These are phyloP conservation scores for Myotis lucifugus DNA, from an alignment of 2,113 vertebrate genomes.

Conservation along the genomic window DNA sequence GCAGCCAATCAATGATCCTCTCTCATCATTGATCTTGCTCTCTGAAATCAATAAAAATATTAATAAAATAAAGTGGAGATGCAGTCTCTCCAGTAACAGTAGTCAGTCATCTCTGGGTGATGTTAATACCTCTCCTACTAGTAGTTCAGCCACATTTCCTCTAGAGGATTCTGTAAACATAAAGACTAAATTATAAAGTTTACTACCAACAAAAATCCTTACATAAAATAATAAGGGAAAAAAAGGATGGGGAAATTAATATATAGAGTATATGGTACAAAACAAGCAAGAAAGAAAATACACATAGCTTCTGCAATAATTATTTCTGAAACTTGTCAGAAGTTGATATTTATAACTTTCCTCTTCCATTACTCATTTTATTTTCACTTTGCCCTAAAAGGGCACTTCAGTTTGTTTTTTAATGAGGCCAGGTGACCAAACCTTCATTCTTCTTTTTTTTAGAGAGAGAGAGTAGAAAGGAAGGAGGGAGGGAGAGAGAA, in stretches of 20 bases:
- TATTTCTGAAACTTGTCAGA: background rate
- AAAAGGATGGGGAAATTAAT: background rate
- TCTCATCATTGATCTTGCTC: no score
- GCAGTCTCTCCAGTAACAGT: background rate
- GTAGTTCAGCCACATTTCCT: background rate
- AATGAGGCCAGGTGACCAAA: background rate
- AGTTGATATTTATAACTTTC: background rate
- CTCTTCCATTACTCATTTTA: background rate
- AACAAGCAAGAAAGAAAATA: background rate
- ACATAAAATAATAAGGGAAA: background rate
- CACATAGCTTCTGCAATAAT: background rate
- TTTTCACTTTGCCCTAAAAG: background rate
- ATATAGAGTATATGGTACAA: background rate
- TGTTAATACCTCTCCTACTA: background rate
- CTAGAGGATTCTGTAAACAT: background rate
- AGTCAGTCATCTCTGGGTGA: background rate
- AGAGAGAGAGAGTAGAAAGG: no score
- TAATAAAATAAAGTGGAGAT: background rate
- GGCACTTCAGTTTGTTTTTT: background rate
- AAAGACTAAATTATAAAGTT: background rate
- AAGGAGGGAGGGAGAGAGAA: no score
- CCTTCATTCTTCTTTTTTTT: background rate
- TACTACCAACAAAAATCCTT: background rate
- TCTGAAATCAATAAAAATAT: no score
- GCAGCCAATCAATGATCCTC: no score